Base-by-base conservation (phyloP, 1,140 invertebrate genomes). In the Tetramorium parvispinum region DNA sequence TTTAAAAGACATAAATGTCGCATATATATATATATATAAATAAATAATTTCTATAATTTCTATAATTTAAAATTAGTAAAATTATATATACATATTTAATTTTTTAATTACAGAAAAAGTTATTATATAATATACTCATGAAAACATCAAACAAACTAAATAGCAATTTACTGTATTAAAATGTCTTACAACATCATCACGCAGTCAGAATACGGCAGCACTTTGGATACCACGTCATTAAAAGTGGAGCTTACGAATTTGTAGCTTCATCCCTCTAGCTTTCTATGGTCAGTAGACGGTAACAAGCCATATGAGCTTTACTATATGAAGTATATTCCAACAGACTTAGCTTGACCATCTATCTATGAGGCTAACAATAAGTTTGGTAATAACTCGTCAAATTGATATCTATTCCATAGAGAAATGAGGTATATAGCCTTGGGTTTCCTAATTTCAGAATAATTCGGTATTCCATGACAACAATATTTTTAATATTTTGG, bases 311-410 rank as follows among this genome's bases (percentile, higher is more conserved):
- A 27, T 27, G 49, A 65, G 13, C 24, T 78, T 63, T 10, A 32
- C 32, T 27, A n/a, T n/a, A 24, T 27, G 18, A 49, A 21, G 18
- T 49, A 57, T 63, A 78, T 78, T 24, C 57, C 27, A 49, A 51
- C 32, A 27, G 18, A 37, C 18, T 78, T 37, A 24, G n/a, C 5
- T 59, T 16, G 8, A 2, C 10, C 8, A 10, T 18, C 21, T 24
- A 24, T 46, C 16, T 11, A 40, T 32, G 6, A 27, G 1, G 46
- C 24, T 4, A 49, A 8, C 21, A 6, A 21, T 65, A 78, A 65
- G 40, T 78, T 78, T 65, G 37, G 40, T 27, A 65, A 51, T 65
- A 77, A 65, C 27, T 78, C 27, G 18, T 49, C 11, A 37, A 65
- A 65, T 51, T 78, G 7, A 1, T n/a, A 21, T 61, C 16, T 24